Evolutionary conservation across 2,888 invertebrate genomes (phyloP).

Genomic region (Troglohyphantes excavatus): DNA sequence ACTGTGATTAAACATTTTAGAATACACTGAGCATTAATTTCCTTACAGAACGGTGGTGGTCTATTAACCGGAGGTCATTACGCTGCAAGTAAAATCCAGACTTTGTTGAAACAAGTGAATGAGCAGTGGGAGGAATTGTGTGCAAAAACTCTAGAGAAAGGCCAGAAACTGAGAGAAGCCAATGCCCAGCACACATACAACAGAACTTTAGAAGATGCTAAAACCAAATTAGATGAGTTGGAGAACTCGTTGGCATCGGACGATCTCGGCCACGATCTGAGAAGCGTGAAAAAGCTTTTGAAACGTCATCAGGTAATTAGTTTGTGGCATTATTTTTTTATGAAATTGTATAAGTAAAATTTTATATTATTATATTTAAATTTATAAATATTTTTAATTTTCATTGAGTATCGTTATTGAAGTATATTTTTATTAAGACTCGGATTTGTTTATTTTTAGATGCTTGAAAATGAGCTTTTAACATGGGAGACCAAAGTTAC

Average conservation of each 20-base stretch:
- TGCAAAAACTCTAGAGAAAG: conserved; percentile 87
- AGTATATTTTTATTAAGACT: background rate
- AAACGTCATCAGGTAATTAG: conserved; percentile 89
- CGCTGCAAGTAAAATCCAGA: conserved; percentile 87
- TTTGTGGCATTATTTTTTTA: background rate
- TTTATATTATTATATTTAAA: background rate
- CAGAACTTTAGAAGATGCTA: conserved; percentile 93
- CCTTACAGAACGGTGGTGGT: conserved; percentile 85
- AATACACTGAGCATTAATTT: too few species aligned
- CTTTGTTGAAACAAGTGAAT: conserved; percentile 88
- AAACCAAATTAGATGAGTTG: conserved; percentile 92
- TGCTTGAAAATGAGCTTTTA: conserved; percentile 91
- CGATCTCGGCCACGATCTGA: conserved; percentile 93
- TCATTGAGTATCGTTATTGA: background rate
- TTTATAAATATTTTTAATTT: background rate
- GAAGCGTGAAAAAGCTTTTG: conserved; percentile 94
- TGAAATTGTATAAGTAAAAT: background rate
- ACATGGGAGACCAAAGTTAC: conserved; percentile 92
- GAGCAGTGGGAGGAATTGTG: conserved; percentile 90
- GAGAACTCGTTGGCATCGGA: conserved; percentile 89
- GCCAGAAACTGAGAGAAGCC: conserved; percentile 92
- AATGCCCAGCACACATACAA: conserved; percentile 88
- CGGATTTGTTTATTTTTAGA: conserved; percentile 82
- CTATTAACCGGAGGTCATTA: conserved; percentile 89
- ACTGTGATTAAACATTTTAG: too few species aligned